phyloP scores from a whole-genome alignment of 2,113 vertebrate genomes.

The Nesoenas mayeri region DNA sequence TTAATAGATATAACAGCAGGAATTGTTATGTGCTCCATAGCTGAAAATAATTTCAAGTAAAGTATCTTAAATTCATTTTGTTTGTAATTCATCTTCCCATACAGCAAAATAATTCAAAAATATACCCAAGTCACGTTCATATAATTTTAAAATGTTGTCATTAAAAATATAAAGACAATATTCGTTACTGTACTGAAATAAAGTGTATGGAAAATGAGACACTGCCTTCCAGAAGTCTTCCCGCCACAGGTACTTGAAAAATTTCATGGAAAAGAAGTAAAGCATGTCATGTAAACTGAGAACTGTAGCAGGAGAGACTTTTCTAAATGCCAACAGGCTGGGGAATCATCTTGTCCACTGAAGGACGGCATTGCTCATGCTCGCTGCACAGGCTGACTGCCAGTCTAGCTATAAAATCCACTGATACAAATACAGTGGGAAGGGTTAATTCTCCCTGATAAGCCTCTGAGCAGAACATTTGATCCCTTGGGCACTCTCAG shows the following conservation, averaged over 20 bases:
- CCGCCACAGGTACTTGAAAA: neutral
- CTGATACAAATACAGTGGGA: neutral
- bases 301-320: neutral
- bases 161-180: neutral
- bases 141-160: neutral
- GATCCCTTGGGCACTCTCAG: constrained; percentile 41
- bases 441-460: constrained; percentile 35
- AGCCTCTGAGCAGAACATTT: constrained; percentile 14
- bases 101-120: neutral
- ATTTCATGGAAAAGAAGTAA: neutral
- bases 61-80: neutral
- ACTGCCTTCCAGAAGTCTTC: neutral
- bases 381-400: neutral
- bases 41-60: neutral
- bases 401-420: neutral
- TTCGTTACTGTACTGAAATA: neutral
- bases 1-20: neutral
- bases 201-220: neutral
- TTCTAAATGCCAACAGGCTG: neutral
- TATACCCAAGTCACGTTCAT: accelerated
- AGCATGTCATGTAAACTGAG: neutral
- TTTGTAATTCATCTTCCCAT: neutral
- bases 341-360: neutral
- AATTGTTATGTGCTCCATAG: neutral
- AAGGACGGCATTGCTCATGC: neutral